Conservation (phyloP, 2,113 vertebrate species). For the Halcyon malimbica region DNA sequence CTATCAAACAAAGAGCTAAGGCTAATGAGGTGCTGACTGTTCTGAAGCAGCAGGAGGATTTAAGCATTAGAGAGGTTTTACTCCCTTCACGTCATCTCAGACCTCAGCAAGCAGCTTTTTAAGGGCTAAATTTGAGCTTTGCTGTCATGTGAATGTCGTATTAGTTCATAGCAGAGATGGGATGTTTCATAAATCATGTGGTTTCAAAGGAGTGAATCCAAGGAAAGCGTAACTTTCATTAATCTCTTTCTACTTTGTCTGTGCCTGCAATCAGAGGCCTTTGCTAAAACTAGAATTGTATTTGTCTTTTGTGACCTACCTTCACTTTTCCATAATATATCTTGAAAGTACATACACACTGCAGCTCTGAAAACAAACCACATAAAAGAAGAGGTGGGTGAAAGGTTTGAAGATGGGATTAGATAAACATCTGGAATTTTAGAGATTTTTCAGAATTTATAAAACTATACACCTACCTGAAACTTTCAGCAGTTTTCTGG, state of each 20-base stretch:
- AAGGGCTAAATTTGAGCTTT: conserved; percentile 33
- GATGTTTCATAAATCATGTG: background rate
- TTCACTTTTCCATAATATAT: background rate
- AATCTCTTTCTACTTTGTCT: background rate
- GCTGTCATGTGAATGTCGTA: background rate
- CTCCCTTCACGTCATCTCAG: conserved; percentile 14
- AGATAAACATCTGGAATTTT: background rate
- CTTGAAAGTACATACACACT: background rate
- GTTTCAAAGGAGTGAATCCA: background rate
- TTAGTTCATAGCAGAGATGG: background rate
- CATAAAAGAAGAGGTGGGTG: background rate
- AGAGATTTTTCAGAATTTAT: background rate
- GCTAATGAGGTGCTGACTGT: conserved; percentile 23
- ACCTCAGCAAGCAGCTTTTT: conserved; percentile 49
- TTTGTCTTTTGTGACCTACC: background rate
- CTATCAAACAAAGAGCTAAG: background rate
- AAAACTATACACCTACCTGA: background rate
- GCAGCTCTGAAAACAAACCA: background rate
- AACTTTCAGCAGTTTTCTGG: background rate
- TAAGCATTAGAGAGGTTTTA: conserved; percentile 33
- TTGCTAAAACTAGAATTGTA: background rate
- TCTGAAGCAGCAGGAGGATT: conserved; percentile 49
- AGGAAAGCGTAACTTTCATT: background rate
- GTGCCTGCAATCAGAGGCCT: background rate
- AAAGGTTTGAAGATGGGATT: background rate